These are phyloP conservation scores for Sarcophaga rosellei DNA, from an alignment of 2,888 invertebrate species.

Conservation along the genomic window DNA sequence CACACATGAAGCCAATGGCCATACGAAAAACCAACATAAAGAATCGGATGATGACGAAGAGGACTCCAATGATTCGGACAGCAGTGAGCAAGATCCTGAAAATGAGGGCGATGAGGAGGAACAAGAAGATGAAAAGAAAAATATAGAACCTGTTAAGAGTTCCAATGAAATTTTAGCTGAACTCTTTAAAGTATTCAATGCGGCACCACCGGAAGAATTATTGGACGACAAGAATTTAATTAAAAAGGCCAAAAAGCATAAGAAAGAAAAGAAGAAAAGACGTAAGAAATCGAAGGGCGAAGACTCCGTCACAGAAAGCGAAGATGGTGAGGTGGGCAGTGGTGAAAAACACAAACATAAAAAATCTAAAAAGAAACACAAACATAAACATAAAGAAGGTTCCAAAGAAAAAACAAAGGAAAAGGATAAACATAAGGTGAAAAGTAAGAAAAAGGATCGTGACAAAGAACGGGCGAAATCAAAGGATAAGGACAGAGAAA, in stretches of 20 bases:
- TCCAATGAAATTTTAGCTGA: constrained; percentile 89
- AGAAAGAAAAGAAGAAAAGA: constrained; percentile 79
- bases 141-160: constrained; percentile 78
- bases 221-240: constrained; percentile 77
- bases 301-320: constrained; percentile 71
- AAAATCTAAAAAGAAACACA: constrained; percentile 73
- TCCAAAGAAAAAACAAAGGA: constrained; percentile 74
- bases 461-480: constrained; percentile 71
- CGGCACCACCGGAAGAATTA: constrained; percentile 85
- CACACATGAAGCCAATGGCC: constrained; percentile 19
- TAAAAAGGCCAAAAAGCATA: constrained; percentile 76
- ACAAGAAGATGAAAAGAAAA: constrained; percentile 76
- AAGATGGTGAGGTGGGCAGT: constrained; percentile 62
- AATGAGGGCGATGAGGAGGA: constrained; percentile 36
- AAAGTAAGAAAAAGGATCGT: constrained; percentile 70
- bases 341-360: constrained; percentile 71
- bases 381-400: constrained; percentile 74
- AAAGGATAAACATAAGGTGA: constrained; percentile 72
- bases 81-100: constrained; percentile 40
- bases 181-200: constrained; percentile 87
- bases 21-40: constrained; percentile 34
- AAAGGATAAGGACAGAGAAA: constrained; percentile 70
- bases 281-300: constrained; percentile 74
- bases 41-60: constrained; percentile 43
- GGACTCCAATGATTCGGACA: constrained; percentile 46